phyloP scores from a whole-genome alignment of 1,140 invertebrate genomes.

The Ylistrum balloti region DNA sequence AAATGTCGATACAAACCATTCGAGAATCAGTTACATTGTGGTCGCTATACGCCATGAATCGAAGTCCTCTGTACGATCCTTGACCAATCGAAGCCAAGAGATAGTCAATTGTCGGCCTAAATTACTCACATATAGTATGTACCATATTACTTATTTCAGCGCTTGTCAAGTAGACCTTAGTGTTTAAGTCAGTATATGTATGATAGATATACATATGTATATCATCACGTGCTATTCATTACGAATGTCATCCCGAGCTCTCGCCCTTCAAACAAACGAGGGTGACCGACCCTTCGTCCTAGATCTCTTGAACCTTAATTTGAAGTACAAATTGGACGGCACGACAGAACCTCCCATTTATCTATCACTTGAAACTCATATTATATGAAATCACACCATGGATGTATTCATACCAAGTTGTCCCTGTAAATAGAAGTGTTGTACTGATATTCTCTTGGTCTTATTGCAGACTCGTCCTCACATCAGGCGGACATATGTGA shows the following conservation, averaged over 20 bases:
- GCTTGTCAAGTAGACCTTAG: not conserved
- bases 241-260: not conserved
- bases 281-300: not conserved
- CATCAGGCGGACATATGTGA: not conserved
- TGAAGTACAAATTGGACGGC: not conserved
- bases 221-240: not conserved
- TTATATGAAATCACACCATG: not conserved
- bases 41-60: no score
- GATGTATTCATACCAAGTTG: not conserved
- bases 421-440: not conserved
- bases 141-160: not conserved
- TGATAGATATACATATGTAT: slow-evolving; percentile 25
- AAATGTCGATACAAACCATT: no score
- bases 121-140: not conserved
- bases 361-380: not conserved
- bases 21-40: no score
- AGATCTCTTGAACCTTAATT: not conserved
- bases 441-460: not conserved
- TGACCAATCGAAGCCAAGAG: no score
- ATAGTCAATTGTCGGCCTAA: not conserved
- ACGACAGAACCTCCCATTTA: not conserved
- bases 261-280: not conserved
- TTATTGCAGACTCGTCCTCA: not conserved
- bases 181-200: not conserved
- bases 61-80: no score